These are phyloP conservation scores for Conops quadrifasciatus DNA, from an alignment of 2,888 invertebrate genomes.

Conservation along the genomic window DNA sequence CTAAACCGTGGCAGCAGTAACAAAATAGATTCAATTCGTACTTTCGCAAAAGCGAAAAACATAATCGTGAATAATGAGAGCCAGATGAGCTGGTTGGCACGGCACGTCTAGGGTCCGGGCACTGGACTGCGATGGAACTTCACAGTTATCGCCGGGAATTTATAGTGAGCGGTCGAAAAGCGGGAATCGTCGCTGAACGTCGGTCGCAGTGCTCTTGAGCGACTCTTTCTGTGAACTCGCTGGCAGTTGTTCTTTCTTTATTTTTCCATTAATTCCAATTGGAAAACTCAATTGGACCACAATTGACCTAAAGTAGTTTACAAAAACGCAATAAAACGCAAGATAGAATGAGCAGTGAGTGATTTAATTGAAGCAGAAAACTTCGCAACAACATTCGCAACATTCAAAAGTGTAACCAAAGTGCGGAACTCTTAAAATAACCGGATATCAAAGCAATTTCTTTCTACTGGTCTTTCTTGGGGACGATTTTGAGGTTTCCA, in stretches of 20 bases:
- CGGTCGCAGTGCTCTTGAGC: background rate
- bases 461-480: too few relatives aligned
- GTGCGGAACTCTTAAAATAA: slow-evolving; percentile 2
- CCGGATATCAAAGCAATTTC: too few relatives aligned
- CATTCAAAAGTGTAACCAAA: background rate
- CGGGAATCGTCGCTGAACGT: background rate
- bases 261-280: slow-evolving; percentile 26
- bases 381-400: too few relatives aligned
- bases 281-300: slow-evolving; percentile 29
- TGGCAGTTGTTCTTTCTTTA: slow-evolving; percentile 7
- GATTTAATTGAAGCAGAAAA: slow-evolving; percentile 25
- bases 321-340: slow-evolving; percentile 29
- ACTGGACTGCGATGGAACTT: slow-evolving; percentile 26
- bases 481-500: too few relatives aligned
- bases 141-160: slow-evolving; percentile 51
- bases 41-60: slow-evolving; percentile 57
- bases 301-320: slow-evolving; percentile 33
- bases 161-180: slow-evolving; percentile 51
- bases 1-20: background rate
- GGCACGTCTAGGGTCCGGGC: slow-evolving; percentile 15
- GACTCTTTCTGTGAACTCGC: background rate
- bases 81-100: slow-evolving; percentile 13
- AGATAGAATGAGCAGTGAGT: slow-evolving; percentile 11
- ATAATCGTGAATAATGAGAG: slow-evolving; percentile 63
- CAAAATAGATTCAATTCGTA: slow-evolving; percentile 51